Percentiles rank a stretch among this genome's conserved stretches.
phyloP scores from a whole-genome alignment of 2,113 vertebrate species.

The Tautogolabrus adspersus region DNA sequence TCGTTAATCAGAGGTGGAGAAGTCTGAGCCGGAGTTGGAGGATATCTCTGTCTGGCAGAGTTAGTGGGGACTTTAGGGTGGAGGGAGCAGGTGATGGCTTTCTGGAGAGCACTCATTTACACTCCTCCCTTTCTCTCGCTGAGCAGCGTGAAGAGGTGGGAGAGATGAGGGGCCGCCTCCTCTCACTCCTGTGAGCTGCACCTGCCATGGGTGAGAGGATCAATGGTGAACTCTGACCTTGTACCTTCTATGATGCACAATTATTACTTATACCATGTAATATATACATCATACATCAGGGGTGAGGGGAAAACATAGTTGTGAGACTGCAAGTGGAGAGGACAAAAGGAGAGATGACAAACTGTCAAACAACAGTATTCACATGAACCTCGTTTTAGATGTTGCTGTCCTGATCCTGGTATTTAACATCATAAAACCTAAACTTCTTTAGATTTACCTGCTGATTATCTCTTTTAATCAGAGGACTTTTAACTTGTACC shows the following conservation, averaged over 20 bases:
- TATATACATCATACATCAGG: slow-evolving; percentile 56
- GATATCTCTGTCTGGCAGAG: slow-evolving; percentile 72
- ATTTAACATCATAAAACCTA: background rate
- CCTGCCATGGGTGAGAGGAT: slow-evolving; percentile 80
- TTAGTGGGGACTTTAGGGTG: slow-evolving; percentile 71
- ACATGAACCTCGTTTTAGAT: background rate
- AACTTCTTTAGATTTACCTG: background rate
- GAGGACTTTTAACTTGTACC: background rate
- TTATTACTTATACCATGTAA: slow-evolving; percentile 66
- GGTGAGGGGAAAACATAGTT: background rate
- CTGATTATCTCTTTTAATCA: background rate
- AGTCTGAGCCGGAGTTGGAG: slow-evolving; percentile 57
- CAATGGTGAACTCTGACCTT: slow-evolving; percentile 81
- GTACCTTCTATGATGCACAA: slow-evolving; percentile 74
- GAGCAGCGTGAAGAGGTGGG: slow-evolving; percentile 87
- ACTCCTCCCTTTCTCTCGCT: slow-evolving; percentile 85
- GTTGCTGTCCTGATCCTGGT: background rate
- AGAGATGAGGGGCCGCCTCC: slow-evolving; percentile 82
- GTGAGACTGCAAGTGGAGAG: slow-evolving; percentile 13
- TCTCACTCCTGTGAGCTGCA: slow-evolving; percentile 82
- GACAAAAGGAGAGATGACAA: background rate
- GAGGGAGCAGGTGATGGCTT: slow-evolving; percentile 86
- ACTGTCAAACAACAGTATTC: background rate
- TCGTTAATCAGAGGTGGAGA: slow-evolving; percentile 49
- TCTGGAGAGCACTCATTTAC: slow-evolving; percentile 86